phyloP scores from a whole-genome alignment of 2,797 vertebrate genomes.

The Pampus argenteus region DNA sequence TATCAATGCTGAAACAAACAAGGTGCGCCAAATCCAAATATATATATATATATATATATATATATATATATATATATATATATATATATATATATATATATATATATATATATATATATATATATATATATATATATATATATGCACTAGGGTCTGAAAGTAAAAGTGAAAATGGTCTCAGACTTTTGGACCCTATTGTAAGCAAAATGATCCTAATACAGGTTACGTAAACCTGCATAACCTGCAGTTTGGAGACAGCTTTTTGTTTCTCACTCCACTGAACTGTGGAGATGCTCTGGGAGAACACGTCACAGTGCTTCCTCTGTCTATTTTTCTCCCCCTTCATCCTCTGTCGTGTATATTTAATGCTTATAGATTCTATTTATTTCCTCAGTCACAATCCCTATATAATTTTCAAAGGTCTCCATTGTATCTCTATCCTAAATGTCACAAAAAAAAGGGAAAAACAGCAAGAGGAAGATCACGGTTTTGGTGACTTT shows the following conservation, averaged over 20 bases:
- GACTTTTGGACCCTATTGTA: no score
- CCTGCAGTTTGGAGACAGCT: constrained; percentile 55
- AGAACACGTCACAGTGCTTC: constrained; percentile 72
- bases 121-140: no score
- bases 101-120: no score
- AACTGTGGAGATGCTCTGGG: constrained; percentile 59
- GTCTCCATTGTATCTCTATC: neutral
- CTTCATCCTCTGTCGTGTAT: constrained; percentile 59
- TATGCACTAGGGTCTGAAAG: no score
- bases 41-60: no score
- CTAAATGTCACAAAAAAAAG: constrained; percentile 26
- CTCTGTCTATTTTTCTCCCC: no score
- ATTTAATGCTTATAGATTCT: constrained; percentile 67
- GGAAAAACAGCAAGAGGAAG: constrained; percentile 3
- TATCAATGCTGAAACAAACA: constrained; percentile 18
- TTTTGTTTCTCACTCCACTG: constrained; percentile 76
- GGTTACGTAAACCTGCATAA: constrained; percentile 70
- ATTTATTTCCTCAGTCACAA: constrained; percentile 48
- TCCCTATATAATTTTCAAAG: constrained; percentile 19
- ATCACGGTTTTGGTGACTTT: constrained; percentile 51
- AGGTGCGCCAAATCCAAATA: constrained; percentile 22
- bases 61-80: no score
- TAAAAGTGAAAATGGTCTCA: no score
- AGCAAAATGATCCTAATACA: no score
- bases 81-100: no score